Base-by-base conservation (phyloP, 1,140 invertebrate species). In the Drosophila nigromelanica region DNA sequence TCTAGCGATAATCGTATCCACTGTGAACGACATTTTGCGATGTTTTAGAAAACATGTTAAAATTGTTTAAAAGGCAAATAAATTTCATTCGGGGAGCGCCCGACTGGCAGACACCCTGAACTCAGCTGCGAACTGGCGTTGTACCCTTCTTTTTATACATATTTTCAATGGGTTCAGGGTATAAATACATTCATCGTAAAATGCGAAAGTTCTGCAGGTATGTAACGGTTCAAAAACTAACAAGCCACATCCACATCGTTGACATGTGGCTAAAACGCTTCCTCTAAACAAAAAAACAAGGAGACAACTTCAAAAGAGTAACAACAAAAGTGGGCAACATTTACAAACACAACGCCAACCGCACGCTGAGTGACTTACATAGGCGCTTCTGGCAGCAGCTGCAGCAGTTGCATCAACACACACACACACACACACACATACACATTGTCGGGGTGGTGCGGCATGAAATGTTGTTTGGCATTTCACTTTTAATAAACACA, bases 401-500 rank as follows among this genome's bases (percentile, higher is more conserved):
- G 37, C 33, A 50, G 27, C 52, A 50, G 4, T 42, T 39, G 10
- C 14, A 50, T 14, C 50, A 42, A 14, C 40, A 5, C 24, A 42
- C 14, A 51, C 15, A 24, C 21, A 24, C 18, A 18, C 18, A 21
- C n/a, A 37, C 40, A 45, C 43, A 55, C 48, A 54, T 8, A 8
- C 33, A 56, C 35, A 71, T 56, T 71, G 54, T 60, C 59, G 35
- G 69, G 55, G 61, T 58, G 35, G 42, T 55, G 59, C 52, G 74
- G 73, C 52, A 75, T 55, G 61, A 67, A 70, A 64, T 62, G 67
- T 64, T 77, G 81, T 85, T 73, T 81, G 78, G 45, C 74, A 78
- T 87, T 87, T 82, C 82, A 82, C 71, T 87, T 87, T 86, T 86
- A 87, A 86, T 82, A 86, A 87, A 87, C 78, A 87, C 78, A 82